Percentiles rank a stretch among this genome's conserved stretches.
These are phyloP conservation scores for Lepidotrigona ventralis DNA, from an alignment of 1,140 invertebrate species.

Conservation along the genomic window DNA sequence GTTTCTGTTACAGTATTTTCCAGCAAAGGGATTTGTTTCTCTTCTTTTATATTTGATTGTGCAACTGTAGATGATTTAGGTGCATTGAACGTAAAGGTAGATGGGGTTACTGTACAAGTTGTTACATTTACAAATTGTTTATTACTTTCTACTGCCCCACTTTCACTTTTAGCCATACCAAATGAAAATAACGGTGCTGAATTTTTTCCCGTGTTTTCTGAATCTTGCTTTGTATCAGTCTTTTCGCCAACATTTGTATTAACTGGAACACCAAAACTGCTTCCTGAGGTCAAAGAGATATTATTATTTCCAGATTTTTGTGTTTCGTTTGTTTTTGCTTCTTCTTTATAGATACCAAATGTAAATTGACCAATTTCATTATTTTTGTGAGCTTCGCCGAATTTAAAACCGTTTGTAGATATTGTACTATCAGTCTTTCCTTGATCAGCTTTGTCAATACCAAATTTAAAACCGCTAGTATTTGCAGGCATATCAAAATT, in stretches of 20 bases:
- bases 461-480: conserved; percentile 76
- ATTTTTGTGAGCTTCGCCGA: conserved; percentile 52
- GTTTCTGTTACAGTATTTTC: conserved; percentile 18
- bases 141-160: conserved; percentile 21
- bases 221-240: conserved; percentile 14
- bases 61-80: conserved; percentile 46
- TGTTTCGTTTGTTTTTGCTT: conserved; percentile 42
- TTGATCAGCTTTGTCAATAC: conserved; percentile 73
- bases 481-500: conserved; percentile 67
- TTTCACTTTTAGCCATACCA: conserved; percentile 65
- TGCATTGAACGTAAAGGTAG: conserved; percentile 47
- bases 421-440: conserved; percentile 42
- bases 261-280: conserved; percentile 34
- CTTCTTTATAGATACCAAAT: conserved; percentile 72
- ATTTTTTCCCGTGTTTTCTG: conserved; percentile 17
- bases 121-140: conserved; percentile 24
- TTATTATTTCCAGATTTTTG: conserved; percentile 16
- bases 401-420: conserved; percentile 65
- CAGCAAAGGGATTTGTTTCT: neutral
- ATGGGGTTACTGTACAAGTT: conserved; percentile 13
- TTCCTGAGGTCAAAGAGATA: neutral
- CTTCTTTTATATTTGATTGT: conserved; percentile 32
- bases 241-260: conserved; percentile 32
- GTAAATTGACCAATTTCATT: conserved; percentile 62
- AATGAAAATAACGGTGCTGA: conserved; percentile 67